A percentile compares a stretch with the other conserved stretches of the same genome.
Conservation (phyloP, 2,797 vertebrate species). For the Ctenosaura bakeri region DNA sequence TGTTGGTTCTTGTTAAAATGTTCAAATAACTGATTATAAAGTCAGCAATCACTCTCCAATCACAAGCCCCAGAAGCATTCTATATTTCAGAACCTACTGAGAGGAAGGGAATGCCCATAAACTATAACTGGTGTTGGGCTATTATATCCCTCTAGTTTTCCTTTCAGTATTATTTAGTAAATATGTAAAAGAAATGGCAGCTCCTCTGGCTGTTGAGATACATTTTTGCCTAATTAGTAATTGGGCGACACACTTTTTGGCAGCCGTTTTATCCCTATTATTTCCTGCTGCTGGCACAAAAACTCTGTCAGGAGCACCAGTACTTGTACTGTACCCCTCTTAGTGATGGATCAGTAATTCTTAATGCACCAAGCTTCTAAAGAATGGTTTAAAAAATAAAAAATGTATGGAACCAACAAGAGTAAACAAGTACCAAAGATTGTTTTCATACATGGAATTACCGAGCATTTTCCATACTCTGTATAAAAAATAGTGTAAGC, state of each 20-base stretch:
- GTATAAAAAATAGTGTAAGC: slow-evolving; percentile 49
- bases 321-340: slow-evolving; percentile 77
- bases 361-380: slow-evolving; percentile 76
- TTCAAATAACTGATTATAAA: slow-evolving; percentile 32
- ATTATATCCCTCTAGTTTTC: slow-evolving; percentile 50
- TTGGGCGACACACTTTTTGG: slow-evolving; percentile 80
- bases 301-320: slow-evolving; percentile 75
- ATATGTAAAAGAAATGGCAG: slow-evolving; percentile 74
- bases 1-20: slow-evolving; percentile 54
- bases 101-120: not conserved
- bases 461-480: slow-evolving; percentile 47
- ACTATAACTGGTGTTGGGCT: slow-evolving; percentile 60
- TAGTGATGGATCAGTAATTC: slow-evolving; percentile 83
- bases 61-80: slow-evolving; percentile 22
- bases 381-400: slow-evolving; percentile 66
- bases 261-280: slow-evolving; percentile 81
- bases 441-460: slow-evolving; percentile 66
- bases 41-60: slow-evolving; percentile 34
- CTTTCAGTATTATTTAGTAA: slow-evolving; percentile 69
- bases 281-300: slow-evolving; percentile 78
- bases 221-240: slow-evolving; percentile 82
- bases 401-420: slow-evolving; percentile 75
- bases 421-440: slow-evolving; percentile 71
- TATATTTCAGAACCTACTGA: slow-evolving; percentile 25
- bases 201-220: slow-evolving; percentile 67